Evolutionary conservation across 1,140 invertebrate species (phyloP).

Genomic region (Sweltsa coloradensis): DNA sequence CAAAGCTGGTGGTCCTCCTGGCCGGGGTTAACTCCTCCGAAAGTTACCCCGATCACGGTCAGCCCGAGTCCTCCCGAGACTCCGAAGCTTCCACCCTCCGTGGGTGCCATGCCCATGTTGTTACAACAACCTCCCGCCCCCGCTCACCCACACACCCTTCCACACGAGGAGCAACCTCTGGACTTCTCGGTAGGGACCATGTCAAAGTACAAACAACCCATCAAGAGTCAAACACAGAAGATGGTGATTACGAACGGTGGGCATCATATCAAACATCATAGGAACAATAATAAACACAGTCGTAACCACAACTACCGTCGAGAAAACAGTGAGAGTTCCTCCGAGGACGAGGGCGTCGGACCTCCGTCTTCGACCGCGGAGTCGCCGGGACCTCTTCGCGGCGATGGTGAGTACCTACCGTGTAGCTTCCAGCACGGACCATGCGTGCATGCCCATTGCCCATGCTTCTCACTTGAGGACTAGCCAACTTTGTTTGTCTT

Average conservation of each 20-base stretch:
- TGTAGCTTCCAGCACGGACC: too few relatives aligned
- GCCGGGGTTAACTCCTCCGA: not conserved
- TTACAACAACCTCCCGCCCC: too few relatives aligned
- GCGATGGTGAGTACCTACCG: slow-evolving; percentile 1
- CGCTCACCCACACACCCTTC: not conserved
- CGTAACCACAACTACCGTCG: not conserved
- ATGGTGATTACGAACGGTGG: not conserved
- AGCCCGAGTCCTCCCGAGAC: not conserved
- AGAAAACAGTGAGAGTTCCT: not conserved
- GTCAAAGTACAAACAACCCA: not conserved
- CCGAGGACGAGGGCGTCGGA: slow-evolving; percentile 7
- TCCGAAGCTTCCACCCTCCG: too few relatives aligned
- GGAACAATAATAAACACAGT: not conserved
- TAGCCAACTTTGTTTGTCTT: too few relatives aligned
- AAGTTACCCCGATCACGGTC: not conserved
- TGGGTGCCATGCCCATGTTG: too few relatives aligned
- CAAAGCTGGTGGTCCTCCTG: slow-evolving; percentile 4
- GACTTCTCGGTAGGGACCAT: slow-evolving; percentile 9
- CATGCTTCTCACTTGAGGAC: too few relatives aligned
- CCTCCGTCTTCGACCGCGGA: too few relatives aligned
- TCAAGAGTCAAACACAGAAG: not conserved
- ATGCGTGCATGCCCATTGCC: too few relatives aligned
- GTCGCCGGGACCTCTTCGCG: slow-evolving; percentile 4
- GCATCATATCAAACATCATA: not conserved
- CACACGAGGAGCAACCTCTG: slow-evolving; percentile 6